Evolutionary conservation across 2,797 vertebrate genomes (phyloP).

Genomic region (Merluccius polli): DNA sequence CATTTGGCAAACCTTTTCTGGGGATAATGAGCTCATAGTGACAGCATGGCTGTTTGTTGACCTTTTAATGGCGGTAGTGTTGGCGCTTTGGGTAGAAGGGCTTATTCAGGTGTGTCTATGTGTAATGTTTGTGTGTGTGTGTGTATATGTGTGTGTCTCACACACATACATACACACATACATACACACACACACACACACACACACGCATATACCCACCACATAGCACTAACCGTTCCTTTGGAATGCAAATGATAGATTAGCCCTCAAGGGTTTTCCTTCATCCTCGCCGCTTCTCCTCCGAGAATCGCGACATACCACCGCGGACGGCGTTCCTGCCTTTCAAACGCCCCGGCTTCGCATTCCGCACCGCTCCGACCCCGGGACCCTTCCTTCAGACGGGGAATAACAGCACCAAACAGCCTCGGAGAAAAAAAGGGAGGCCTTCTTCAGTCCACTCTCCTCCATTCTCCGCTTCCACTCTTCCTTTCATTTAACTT

Average conservation of each 20-base stretch:
- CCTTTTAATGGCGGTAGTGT: neutral
- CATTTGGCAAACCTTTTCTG: neutral
- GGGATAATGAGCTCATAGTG: neutral
- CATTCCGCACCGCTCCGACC: conserved; percentile 48
- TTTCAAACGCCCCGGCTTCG: conserved; percentile 36
- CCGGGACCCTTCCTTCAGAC: conserved; percentile 47
- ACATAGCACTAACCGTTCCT: conserved; percentile 24
- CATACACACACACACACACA: neutral
- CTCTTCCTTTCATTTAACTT: conserved; percentile 33
- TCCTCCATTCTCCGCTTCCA: neutral
- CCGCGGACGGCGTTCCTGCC: conserved; percentile 37
- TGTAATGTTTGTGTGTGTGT: conserved; percentile 5
- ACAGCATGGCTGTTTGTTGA: conserved; percentile 6
- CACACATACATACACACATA: neutral
- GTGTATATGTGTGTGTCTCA: too few species aligned
- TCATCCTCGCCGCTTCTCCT: conserved; percentile 39
- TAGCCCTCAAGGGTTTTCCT: conserved; percentile 51
- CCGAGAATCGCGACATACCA: conserved; percentile 43
- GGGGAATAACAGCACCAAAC: conserved; percentile 38
- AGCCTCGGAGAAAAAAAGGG: conserved; percentile 42
- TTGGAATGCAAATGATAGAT: conserved; percentile 65
- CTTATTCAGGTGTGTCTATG: conserved; percentile 9
- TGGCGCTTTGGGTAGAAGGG: neutral
- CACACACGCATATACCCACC: neutral
- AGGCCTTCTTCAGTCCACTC: conserved; percentile 7